Conservation (phyloP, 1,140 invertebrate species). For the Anoplolepis gracilipes region DNA sequence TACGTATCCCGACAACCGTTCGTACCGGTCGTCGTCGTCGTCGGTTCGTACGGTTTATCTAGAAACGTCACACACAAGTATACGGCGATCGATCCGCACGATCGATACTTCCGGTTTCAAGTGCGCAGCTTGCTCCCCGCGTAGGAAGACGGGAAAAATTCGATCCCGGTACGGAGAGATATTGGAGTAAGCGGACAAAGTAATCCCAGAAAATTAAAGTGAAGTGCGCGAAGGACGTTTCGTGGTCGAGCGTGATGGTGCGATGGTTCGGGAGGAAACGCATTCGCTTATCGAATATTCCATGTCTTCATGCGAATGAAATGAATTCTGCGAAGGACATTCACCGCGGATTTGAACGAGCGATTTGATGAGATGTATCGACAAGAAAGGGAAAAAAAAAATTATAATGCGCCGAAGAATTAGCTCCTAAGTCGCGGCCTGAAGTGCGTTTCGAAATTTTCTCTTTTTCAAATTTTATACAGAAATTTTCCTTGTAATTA, state of each 20-base stretch:
- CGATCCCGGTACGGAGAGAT: not conserved
- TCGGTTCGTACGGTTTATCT: conserved; percentile 18
- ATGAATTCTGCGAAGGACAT: not conserved
- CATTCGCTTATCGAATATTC: not conserved
- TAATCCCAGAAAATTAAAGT: conserved; percentile 24
- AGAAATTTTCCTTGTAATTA: not conserved
- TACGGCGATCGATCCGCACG: conserved; percentile 34
- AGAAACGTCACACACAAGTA: conserved; percentile 29
- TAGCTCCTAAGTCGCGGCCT: conserved; percentile 9
- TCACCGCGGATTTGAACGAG: not conserved
- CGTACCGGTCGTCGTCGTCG: conserved; percentile 1
- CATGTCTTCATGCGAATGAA: not conserved
- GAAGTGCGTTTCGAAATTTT: not conserved
- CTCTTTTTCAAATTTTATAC: not conserved
- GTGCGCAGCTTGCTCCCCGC: not conserved
- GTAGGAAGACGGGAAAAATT: not conserved
- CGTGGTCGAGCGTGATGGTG: conserved; percentile 3
- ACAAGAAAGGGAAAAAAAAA: not conserved
- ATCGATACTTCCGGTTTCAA: not conserved
- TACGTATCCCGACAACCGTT: conserved; percentile 15
- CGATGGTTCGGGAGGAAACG: not conserved
- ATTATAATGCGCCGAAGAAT: conserved; percentile 18
- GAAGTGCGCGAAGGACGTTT: conserved; percentile 6
- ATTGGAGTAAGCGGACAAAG: not conserved
- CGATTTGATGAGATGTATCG: not conserved